phyloP scores from a whole-genome alignment of 2,888 invertebrate species.

The Ellobium chinense region DNA sequence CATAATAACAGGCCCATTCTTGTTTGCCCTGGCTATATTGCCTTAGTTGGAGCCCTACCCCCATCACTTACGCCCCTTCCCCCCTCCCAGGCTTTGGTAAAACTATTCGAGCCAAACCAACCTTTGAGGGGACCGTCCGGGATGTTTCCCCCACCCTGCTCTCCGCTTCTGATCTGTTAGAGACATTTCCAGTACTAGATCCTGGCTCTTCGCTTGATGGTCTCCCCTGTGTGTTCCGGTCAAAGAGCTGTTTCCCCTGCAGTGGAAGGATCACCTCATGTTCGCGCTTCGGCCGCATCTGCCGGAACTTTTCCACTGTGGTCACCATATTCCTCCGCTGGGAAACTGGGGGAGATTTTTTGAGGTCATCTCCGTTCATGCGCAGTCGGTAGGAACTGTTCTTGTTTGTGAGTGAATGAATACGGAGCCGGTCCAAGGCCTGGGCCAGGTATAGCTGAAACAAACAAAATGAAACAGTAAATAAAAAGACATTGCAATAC shows the following conservation, averaged over 20 bases:
- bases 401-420: constrained; percentile 56
- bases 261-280: constrained; percentile 62
- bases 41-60: too few relatives aligned
- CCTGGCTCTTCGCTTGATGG: neutral
- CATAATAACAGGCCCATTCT: too few relatives aligned
- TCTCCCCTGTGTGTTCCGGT: constrained; percentile 10
- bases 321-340: constrained; percentile 54
- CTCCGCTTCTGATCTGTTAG: neutral
- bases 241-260: constrained; percentile 66
- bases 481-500: too few relatives aligned
- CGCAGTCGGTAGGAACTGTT: constrained; percentile 28
- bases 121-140: too few relatives aligned
- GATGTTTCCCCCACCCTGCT: neutral
- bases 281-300: constrained; percentile 60
- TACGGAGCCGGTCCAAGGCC: constrained; percentile 64
- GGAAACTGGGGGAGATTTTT: neutral
- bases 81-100: too few relatives aligned
- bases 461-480: neutral
- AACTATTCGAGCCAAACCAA: too few relatives aligned
- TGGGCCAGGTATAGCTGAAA: constrained; percentile 53
- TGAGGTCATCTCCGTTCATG: constrained; percentile 41
- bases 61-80: too few relatives aligned
- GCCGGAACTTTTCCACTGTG: constrained; percentile 64
- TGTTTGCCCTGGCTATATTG: too few relatives aligned
- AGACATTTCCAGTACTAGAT: neutral